Base-by-base conservation (phyloP, 2,888 invertebrate genomes). In the Drosophila pseudotalamancana region DNA sequence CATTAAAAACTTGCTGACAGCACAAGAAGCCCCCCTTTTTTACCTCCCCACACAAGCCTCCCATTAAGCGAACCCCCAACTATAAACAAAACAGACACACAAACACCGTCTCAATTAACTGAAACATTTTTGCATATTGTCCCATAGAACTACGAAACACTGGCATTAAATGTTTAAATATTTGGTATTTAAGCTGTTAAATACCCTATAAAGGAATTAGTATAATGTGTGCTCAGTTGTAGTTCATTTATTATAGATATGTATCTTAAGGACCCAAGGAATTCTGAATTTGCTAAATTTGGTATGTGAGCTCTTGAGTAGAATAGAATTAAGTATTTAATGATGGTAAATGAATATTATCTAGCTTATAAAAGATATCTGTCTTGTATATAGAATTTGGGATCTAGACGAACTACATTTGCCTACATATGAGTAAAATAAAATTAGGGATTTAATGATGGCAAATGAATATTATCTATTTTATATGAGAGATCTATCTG, bases 1-100 rank as follows among this genome's bases (percentile, higher is more conserved):
- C 55, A 63, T 63, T 63, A 65, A 64, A 57, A 64, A 63, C 63
- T 65, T 63, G 63, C 54, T 65, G 66, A 39, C 31, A 45, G 35
- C 12, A 21, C 34, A 40, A 19, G 21, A 37, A 12, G 1, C n/a
- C 11, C 11, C 25, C 4, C 3, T n/a, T n/a, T n/a, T n/a, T n/a
- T n/a, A n/a, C 16, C 51, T 3, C 23, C n/a, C 6, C 3, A 1
- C n/a, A 6, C 4, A 1, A 6, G 9, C 8, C 25, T 11, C 34
- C 11, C 21, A 3, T n/a, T n/a, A n/a, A n/a, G n/a, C 19, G 2
- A 11, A 2, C 16, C 23, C 5, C 0, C 9, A 46, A 32, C 14
- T 11, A 12, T 40, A 25, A 32, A 11, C 19, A 12, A 35, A 12
- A 14, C 46, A 11, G n/a, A 16, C 27, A 48, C 9, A 37, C 37